phyloP scores from a whole-genome alignment of 2,113 vertebrate species.

The Psammodynastes pulverulentus region DNA sequence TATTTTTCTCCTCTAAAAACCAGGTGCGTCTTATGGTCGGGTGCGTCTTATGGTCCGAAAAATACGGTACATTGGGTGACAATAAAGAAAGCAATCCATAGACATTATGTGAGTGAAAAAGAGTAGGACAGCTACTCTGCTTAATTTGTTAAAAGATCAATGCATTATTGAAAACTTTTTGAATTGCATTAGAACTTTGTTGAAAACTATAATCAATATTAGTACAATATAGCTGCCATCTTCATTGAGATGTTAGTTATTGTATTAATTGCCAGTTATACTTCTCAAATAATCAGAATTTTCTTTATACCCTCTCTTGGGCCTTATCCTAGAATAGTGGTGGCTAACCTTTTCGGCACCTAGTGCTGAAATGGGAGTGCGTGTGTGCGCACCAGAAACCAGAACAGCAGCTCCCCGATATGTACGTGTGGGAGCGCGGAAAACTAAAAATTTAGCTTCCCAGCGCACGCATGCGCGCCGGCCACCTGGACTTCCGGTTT shows the following conservation, averaged over 20 bases:
- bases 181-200: neutral
- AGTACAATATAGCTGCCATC: neutral
- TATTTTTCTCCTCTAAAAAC: too few relatives aligned
- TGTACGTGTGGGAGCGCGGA: too few relatives aligned
- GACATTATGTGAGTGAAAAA: neutral
- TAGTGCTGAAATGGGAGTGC: too few relatives aligned
- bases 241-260: neutral
- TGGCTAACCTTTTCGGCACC: too few relatives aligned
- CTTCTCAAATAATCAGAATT: neutral
- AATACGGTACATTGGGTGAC: neutral
- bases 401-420: too few relatives aligned
- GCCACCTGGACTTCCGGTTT: too few relatives aligned
- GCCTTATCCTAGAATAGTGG: too few relatives aligned
- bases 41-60: too few relatives aligned
- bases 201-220: neutral
- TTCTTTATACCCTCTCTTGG: neutral
- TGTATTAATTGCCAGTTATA: neutral
- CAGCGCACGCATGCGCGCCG: too few relatives aligned
- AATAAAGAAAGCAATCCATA: neutral
- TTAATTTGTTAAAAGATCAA: neutral
- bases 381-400: too few relatives aligned
- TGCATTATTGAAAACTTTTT: neutral
- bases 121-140: neutral
- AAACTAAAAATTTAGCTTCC: too few relatives aligned
- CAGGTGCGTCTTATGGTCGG: too few relatives aligned